Percentiles rank a stretch among this genome's conserved stretches.
phyloP scores from a whole-genome alignment of 2,113 vertebrate genomes.

The Erythrocercus mccallii region DNA sequence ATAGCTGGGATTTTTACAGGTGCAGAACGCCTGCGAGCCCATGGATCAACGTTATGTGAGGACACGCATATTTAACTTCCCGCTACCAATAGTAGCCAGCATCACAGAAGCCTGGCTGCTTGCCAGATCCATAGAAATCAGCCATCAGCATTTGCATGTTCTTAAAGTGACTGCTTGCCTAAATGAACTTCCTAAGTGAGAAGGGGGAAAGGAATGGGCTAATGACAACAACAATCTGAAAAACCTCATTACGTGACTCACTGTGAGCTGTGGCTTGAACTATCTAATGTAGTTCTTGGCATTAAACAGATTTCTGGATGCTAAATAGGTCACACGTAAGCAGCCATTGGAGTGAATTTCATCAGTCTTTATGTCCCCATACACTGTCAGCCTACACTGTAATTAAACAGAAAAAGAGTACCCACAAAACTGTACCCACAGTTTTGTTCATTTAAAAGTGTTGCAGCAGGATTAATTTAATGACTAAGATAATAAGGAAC shows the following conservation, averaged over 20 bases:
- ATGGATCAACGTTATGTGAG: rapidly evolving
- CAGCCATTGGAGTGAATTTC: constrained; percentile 1
- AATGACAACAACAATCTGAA: constrained; percentile 51
- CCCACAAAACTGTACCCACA: not conserved
- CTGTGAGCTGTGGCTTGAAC: constrained; percentile 54
- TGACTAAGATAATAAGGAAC: not conserved
- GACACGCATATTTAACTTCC: not conserved
- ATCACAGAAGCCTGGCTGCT: constrained; percentile 28
- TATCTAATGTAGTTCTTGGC: constrained; percentile 40
- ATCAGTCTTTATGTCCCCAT: not conserved
- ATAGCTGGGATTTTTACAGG: not conserved
- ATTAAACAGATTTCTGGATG: constrained; percentile 38
- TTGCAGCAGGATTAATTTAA: not conserved
- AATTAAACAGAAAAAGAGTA: constrained; percentile 37
- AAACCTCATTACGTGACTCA: not conserved
- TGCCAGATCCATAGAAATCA: constrained; percentile 32
- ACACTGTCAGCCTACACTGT: not conserved
- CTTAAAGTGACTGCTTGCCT: constrained; percentile 54
- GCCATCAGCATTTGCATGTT: constrained; percentile 12
- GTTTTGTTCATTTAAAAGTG: not conserved
- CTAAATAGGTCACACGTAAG: constrained; percentile 47
- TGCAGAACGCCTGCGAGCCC: rapidly evolving
- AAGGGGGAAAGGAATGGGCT: constrained; percentile 21
- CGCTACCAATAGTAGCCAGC: not conserved
- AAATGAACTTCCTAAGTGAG: constrained; percentile 47